Conservation (phyloP, 1,140 invertebrate species). For the Panulirus ornatus region DNA sequence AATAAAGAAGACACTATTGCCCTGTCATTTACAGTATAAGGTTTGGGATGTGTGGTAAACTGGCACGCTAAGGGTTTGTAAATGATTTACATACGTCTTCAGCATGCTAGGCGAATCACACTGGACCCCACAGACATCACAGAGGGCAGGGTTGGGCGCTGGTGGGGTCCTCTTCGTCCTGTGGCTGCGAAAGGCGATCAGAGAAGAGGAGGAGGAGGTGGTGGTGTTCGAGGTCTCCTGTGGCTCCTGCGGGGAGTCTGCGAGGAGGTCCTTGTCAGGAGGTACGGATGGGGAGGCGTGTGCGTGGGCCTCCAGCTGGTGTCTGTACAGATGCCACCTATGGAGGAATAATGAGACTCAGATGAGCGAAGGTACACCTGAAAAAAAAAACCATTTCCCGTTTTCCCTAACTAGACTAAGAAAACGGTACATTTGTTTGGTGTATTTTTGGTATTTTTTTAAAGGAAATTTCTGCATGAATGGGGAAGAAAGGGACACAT, state of each 20-base stretch:
- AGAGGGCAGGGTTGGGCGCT: not conserved
- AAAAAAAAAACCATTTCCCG: too few species aligned
- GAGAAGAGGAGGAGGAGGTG: not conserved
- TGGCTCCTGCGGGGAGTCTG: not conserved
- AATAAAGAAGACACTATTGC: too few species aligned
- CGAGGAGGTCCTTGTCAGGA: not conserved
- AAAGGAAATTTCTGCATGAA: too few species aligned
- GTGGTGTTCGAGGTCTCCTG: not conserved
- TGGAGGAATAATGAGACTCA: too few species aligned
- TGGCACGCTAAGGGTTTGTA: too few species aligned
- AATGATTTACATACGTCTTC: conserved; percentile 66
- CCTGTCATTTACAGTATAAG: too few species aligned
- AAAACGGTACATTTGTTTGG: too few species aligned
- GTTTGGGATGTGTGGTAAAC: too few species aligned
- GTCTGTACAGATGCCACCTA: conserved; percentile 58
- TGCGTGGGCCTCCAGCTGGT: conserved; percentile 48
- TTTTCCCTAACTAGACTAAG: too few species aligned
- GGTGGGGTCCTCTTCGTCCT: not conserved
- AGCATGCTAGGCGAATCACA: conserved; percentile 33
- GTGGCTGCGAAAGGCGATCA: not conserved
- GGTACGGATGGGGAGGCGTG: not conserved
- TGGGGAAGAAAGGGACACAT: too few species aligned
- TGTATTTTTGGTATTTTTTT: too few species aligned
- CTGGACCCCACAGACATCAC: conserved; percentile 64
- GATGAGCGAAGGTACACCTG: too few species aligned